Evolutionary conservation across 2,888 invertebrate genomes (phyloP).

Genomic region (Apeira syringaria): DNA sequence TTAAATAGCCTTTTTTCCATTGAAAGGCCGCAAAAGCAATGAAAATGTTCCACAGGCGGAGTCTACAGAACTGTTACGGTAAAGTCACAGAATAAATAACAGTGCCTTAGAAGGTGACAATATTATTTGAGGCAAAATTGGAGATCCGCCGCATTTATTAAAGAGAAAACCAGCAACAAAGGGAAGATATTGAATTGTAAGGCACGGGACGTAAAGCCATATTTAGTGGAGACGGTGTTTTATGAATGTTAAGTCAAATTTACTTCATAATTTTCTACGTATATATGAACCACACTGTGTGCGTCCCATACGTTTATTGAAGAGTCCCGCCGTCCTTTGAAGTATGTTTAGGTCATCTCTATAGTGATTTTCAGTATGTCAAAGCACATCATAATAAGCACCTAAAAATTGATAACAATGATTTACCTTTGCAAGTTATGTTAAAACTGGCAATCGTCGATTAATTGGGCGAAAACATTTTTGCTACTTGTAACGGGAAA

Average conservation of each 20-base stretch:
- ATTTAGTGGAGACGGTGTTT: conserved; percentile 37
- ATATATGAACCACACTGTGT: too few relatives aligned
- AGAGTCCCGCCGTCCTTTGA: too few relatives aligned
- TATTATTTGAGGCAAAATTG: conserved; percentile 77
- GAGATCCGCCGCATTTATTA: conserved; percentile 77
- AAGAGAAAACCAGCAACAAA: conserved; percentile 81
- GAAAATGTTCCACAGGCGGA: conserved; percentile 36
- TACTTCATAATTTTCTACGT: too few relatives aligned
- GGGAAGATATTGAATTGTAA: conserved; percentile 82
- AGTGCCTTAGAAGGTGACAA: conserved; percentile 62
- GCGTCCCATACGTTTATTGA: too few relatives aligned
- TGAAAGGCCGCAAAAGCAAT: conserved; percentile 16
- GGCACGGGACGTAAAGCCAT: conserved; percentile 46
- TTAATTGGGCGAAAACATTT: too few relatives aligned
- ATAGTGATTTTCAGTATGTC: too few relatives aligned
- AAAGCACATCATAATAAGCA: too few relatives aligned
- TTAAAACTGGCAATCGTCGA: too few relatives aligned
- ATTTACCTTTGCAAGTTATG: too few relatives aligned
- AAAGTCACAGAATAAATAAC: neutral
- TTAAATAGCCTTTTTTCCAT: conserved; percentile 26
- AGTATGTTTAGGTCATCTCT: too few relatives aligned
- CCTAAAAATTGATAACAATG: too few relatives aligned
- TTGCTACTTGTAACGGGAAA: too few relatives aligned
- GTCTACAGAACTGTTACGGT: neutral
- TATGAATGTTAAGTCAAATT: neutral